Conservation (phyloP, 2,797 vertebrate species). For the Heterohyrax brucei region DNA sequence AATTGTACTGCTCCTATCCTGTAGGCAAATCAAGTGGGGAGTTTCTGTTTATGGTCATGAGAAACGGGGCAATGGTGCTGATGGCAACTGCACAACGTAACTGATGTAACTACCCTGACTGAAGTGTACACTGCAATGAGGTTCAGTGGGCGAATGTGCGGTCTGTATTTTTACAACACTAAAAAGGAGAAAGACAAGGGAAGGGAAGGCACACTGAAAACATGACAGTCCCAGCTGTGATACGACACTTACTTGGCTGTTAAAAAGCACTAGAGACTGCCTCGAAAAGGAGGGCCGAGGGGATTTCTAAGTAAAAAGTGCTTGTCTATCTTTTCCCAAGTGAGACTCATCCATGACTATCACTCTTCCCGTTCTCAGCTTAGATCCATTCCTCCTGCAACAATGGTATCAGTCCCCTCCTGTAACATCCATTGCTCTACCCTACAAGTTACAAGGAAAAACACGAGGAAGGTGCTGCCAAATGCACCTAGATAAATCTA, state of each 20-base stretch:
- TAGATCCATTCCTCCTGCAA: conserved; percentile 51
- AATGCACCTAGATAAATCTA: background rate
- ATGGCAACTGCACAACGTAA: background rate
- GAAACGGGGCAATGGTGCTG: background rate
- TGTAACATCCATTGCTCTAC: background rate
- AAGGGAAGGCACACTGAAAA: background rate
- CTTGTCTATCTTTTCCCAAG: conserved; percentile 28
- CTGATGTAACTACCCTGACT: background rate
- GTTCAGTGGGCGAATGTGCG: background rate
- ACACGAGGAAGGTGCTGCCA: background rate
- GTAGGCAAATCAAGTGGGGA: background rate
- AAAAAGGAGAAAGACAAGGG: background rate
- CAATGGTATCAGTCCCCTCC: background rate
- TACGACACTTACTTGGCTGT: conserved; percentile 36
- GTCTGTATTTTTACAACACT: background rate
- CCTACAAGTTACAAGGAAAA: background rate
- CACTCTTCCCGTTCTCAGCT: conserved; percentile 25
- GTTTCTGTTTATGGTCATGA: background rate
- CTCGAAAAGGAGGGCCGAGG: background rate
- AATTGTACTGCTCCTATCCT: background rate
- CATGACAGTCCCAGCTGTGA: background rate
- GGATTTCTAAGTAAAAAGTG: background rate
- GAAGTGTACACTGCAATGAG: background rate
- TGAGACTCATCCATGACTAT: background rate
- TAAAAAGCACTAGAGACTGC: background rate